Conservation (phyloP, 2,797 vertebrate genomes). For the Pachyuromys duprasi region DNA sequence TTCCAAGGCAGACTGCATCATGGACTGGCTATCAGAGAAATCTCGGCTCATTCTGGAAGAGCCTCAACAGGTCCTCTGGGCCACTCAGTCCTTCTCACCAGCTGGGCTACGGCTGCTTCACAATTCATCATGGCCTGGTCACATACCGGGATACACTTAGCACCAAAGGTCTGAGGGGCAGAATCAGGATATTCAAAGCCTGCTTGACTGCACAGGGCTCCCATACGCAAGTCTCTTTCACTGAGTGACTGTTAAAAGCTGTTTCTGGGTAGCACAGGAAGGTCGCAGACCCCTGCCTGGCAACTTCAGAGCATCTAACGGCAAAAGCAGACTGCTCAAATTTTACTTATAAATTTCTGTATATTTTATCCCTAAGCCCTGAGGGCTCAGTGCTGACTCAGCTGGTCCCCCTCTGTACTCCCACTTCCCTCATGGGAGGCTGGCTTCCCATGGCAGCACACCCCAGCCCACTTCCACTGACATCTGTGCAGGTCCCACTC, state of each 20-base stretch:
- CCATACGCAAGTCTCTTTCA: neutral
- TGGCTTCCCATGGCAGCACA: neutral
- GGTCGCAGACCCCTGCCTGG: neutral
- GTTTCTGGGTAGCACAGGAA: neutral
- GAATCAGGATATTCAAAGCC: neutral
- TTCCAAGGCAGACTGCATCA: neutral
- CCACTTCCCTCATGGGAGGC: neutral
- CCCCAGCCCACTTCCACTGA: neutral
- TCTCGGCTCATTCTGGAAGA: neutral
- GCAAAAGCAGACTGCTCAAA: neutral
- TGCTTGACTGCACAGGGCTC: neutral
- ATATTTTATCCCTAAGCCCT: neutral
- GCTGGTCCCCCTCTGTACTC: neutral
- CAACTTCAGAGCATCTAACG: neutral
- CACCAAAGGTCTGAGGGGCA: neutral
- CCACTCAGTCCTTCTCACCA: neutral
- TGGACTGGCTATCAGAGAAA: neutral
- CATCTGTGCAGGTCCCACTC: neutral
- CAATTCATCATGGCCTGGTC: neutral
- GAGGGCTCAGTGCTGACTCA: neutral
- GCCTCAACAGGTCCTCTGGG: neutral
- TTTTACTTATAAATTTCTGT: slow-evolving; percentile 1
- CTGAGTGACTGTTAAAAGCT: neutral
- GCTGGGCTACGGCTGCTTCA: neutral
- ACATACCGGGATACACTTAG: neutral